Evolutionary conservation across 2,888 invertebrate species (phyloP).

Genomic region (Vesta saturnalis): DNA sequence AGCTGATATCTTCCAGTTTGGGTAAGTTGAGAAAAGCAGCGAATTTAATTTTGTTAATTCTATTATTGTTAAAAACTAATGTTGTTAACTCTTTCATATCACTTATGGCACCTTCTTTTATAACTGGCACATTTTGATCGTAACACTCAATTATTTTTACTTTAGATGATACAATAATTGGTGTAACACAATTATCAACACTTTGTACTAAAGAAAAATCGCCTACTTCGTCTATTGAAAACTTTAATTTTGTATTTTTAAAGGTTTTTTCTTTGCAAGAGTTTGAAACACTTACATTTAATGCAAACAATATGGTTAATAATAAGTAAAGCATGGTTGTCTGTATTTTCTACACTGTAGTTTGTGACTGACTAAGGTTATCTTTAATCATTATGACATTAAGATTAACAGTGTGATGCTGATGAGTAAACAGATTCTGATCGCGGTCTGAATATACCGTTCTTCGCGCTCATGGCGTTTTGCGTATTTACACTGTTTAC

Average conservation of each 20-base stretch:
- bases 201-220: slow-evolving; percentile 20
- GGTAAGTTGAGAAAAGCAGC: slow-evolving; percentile 30
- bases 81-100: slow-evolving; percentile 27
- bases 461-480: too few relatives aligned
- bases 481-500: too few relatives aligned
- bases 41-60: slow-evolving; percentile 26
- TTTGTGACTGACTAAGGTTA: too few relatives aligned
- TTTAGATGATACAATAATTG: slow-evolving; percentile 6
- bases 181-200: slow-evolving; percentile 18
- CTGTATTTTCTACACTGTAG: too few relatives aligned
- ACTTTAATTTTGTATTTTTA: slow-evolving; percentile 12
- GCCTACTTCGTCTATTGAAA: slow-evolving; percentile 27
- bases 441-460: too few relatives aligned
- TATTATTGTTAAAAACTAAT: slow-evolving; percentile 25
- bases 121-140: slow-evolving; percentile 17
- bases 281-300: too few relatives aligned
- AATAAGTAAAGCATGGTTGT: too few relatives aligned
- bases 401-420: too few relatives aligned
- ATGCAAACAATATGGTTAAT: too few relatives aligned
- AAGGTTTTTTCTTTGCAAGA: slow-evolving; percentile 18
- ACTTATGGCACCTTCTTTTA: slow-evolving; percentile 23
- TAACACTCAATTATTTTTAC: slow-evolving; percentile 20
- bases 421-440: too few relatives aligned
- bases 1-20: slow-evolving; percentile 21
- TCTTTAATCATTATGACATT: too few relatives aligned